phyloP scores from a whole-genome alignment of 2,797 vertebrate species.

The Choloepus didactylus region DNA sequence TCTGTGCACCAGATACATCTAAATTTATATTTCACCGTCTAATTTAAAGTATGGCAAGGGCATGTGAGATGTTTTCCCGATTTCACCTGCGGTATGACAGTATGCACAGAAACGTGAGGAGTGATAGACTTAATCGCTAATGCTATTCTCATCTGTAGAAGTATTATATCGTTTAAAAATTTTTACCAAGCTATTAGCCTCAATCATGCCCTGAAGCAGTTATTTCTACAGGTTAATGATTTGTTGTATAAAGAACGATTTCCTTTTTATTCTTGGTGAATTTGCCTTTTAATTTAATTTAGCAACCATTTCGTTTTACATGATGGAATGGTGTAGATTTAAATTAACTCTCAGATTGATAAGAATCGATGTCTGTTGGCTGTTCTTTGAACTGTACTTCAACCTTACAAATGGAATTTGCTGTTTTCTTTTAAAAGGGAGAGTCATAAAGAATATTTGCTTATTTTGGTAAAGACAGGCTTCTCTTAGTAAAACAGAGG shows the following conservation, averaged over 20 bases:
- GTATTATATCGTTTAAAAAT: conserved; percentile 50
- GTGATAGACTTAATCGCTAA: neutral
- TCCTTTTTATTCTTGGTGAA: conserved; percentile 68
- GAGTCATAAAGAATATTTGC: conserved; percentile 73
- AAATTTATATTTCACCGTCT: neutral
- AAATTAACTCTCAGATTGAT: conserved; percentile 76
- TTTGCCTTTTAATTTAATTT: conserved; percentile 78
- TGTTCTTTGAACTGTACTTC: conserved; percentile 70
- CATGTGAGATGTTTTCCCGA: neutral
- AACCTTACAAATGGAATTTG: conserved; percentile 75
- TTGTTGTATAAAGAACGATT: conserved; percentile 64
- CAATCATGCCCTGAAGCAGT: neutral
- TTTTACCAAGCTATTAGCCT: conserved; percentile 47
- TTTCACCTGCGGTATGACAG: neutral
- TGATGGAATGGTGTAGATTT: conserved; percentile 43
- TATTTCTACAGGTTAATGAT: conserved; percentile 71
- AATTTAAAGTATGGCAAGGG: neutral
- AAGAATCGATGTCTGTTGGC: conserved; percentile 63
- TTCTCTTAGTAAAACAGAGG: conserved; percentile 67
- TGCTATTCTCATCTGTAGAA: conserved; percentile 46
- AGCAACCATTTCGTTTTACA: conserved; percentile 67
- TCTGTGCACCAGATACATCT: neutral
- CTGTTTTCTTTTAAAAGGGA: conserved; percentile 73
- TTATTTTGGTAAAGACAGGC: conserved; percentile 74
- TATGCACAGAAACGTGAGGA: neutral